Base-by-base conservation (phyloP, 2,113 vertebrate species). In the Penelope pileata region DNA sequence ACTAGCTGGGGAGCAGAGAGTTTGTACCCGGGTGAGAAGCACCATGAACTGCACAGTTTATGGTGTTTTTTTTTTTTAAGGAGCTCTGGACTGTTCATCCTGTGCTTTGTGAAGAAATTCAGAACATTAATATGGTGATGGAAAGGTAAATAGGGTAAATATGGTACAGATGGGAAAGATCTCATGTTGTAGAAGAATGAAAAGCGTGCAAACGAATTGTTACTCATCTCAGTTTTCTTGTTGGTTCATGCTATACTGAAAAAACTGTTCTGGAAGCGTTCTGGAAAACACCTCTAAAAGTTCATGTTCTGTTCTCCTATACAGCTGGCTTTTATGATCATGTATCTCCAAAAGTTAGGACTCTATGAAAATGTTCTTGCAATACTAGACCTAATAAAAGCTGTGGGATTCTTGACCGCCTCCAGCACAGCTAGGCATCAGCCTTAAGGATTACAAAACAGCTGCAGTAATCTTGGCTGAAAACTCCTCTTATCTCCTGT, bases 21-120 rank as follows among this genome's bases (percentile, higher is more conserved):
- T 8, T 82, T 4, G 2, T 26, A 18, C 11, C 5, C 1, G 2
- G 16, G 5, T 7, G 10, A 34, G 27, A n/a, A 63, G 26, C 43
- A 73, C 17, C 2, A 38, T 17, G 12, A 63, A 76, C 1, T 80
- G 40, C 24, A 66, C 59, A 59, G 47, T 9, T 10, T n/a, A n/a
- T n/a, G n/a, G n/a, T n/a, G n/a, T n/a, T n/a, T n/a, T n/a, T n/a
- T n/a, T n/a, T n/a, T 77, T 76, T 50, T 38, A 32, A 42, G 38
- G n/a, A 27, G 3, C 1, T 36, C 16, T 77, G 40, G 7, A 6
- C 4, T 2, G 6, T 4, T 56, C 6, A 42, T 32, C 45, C 13
- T 67, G 14, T 26, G 22, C 14, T 60, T 64, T 15, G 11, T 72
- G 42, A 68, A 73, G 29, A 26, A 11, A 10, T 56, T 86, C 22